Base-by-base conservation (phyloP, 2,888 invertebrate species). In the Artemia sinica region DNA sequence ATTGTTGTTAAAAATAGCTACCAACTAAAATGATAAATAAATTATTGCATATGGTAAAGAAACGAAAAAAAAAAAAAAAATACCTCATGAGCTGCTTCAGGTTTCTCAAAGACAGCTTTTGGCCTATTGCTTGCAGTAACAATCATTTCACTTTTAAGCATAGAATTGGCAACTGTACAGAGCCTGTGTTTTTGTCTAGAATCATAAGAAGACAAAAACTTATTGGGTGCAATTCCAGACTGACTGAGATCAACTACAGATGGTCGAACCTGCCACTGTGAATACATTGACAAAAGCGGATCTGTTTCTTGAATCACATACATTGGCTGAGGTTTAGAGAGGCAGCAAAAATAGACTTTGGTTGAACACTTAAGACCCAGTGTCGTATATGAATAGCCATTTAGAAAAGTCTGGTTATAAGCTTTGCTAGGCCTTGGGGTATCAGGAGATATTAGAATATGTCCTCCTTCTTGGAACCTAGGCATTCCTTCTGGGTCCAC, bases 241-340 rank as follows among this genome's bases (percentile, higher is more conserved):
- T 67, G 68, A 50, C 68, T 67, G 18, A 67, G 63, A 12, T 69
- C 69, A n/a, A 65, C 70, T 18, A 68, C 68, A 8, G 48, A 49
- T 11, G 70, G 68, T 28, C 70, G 65, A 10, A 68, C 68, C 71
- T 78, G 76, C 81, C 95, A 96, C 77, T 94, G 93, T 69, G 93
- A 93, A 77, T 96, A 96, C 95, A 96, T 96, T 65, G 94, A 95
- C 69, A 95, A 80, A 74, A 88, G 89, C 75, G 89, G 88, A 74
- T 90, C 89, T 1, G 87, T 88, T 71, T 79, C 78, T 67, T 80
- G 78, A 28, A 77, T 78, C 70, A 94, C 91, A 77, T 94, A 95
- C 77, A 91, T 92, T 2, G 96, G 95, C 77, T 96, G 95, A 1
- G 92, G 89, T 73, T 91, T 86, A 77, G 92, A 91, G 67, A 94